These are phyloP conservation scores for Lymantria monacha DNA, from an alignment of 2,888 invertebrate species.

Conservation along the genomic window DNA sequence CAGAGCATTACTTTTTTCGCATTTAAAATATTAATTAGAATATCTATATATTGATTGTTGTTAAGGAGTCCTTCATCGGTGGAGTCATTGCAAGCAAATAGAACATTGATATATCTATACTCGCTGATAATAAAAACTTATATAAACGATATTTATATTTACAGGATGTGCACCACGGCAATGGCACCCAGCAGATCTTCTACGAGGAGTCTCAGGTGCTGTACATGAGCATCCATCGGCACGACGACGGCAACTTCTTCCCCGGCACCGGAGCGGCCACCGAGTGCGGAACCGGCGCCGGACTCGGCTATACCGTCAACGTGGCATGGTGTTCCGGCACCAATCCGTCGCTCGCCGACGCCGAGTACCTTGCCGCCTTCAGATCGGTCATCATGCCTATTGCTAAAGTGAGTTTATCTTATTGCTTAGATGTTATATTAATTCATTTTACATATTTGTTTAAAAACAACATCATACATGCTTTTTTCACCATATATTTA, in stretches of 20 bases:
- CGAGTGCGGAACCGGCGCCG: slow-evolving; percentile 95
- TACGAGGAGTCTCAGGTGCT: slow-evolving; percentile 97
- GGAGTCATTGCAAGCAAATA: no score
- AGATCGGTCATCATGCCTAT: slow-evolving; percentile 97
- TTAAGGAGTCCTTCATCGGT: no score
- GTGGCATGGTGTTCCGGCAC: slow-evolving; percentile 96
- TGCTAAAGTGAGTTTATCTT: slow-evolving; percentile 83
- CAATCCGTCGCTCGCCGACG: slow-evolving; percentile 96
- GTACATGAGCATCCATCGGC: slow-evolving; percentile 98
- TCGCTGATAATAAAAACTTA: no score
- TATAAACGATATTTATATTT: neutral
- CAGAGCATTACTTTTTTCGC: no score
- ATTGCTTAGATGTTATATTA: no score
- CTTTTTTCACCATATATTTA: no score
- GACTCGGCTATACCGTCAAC: slow-evolving; percentile 97
- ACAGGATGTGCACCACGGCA: slow-evolving; percentile 98
- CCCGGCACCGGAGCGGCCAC: slow-evolving; percentile 98
- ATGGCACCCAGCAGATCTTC: slow-evolving; percentile 99
- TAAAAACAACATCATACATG: no score
- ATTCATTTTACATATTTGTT: no score
- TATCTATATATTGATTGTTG: no score
- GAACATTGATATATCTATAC: no score
- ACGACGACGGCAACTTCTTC: slow-evolving; percentile 99
- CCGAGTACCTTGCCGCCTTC: slow-evolving; percentile 98
- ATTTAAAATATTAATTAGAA: no score